Evolutionary conservation across 2,113 vertebrate genomes (phyloP), one percentile per base, ranked within the genome.

Genomic region (Hypomesus transpacificus): DNA sequence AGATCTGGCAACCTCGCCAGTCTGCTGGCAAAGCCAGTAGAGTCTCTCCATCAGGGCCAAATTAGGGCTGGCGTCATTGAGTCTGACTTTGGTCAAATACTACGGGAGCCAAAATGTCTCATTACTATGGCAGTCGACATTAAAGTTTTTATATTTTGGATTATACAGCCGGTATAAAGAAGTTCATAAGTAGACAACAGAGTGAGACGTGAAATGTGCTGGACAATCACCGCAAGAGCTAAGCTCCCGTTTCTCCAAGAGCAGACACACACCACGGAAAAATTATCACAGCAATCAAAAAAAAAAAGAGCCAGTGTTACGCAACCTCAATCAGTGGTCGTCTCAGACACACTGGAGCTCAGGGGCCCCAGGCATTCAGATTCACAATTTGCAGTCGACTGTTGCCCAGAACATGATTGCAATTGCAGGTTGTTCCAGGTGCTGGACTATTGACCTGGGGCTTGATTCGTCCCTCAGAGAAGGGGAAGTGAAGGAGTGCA

Each of bases 1-100:
- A 50, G 13, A 20, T 65, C 63, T 50, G 63, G 70, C 54, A 34
- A 34, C 59, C 73, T 71, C 46, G 46, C 51, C 39, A 58, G 70
- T 66, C 70, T 69, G 31, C 63, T 65, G 34, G 39, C 34, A 21
- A 6, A 20, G 63, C 39, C 3, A 5, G 1, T 5, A 3, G 18
- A 39, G 39, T 50, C n/a, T 5, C 11, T 20, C n/a, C 17, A 56
- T 20, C 8, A 20, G 4, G 16, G 54, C 16, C 54, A 18, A 18
- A 18, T 56, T 5, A 56, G 16, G 39, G 39, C 39, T 46, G 39
- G 39, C 7, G 39, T 46, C 39, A 46, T 13, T 9, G 39, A 46
- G 39, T 46, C 39, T 46, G 39, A 46, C 39, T 46, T 13, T 9
- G 39, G 39, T 46, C 39, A 46, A 46, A 46, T 46, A 46, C 39